Evolutionary conservation across 2,797 vertebrate species (phyloP), one percentile per base, ranked within the genome.

Genomic region (Trematocara caparti): DNA sequence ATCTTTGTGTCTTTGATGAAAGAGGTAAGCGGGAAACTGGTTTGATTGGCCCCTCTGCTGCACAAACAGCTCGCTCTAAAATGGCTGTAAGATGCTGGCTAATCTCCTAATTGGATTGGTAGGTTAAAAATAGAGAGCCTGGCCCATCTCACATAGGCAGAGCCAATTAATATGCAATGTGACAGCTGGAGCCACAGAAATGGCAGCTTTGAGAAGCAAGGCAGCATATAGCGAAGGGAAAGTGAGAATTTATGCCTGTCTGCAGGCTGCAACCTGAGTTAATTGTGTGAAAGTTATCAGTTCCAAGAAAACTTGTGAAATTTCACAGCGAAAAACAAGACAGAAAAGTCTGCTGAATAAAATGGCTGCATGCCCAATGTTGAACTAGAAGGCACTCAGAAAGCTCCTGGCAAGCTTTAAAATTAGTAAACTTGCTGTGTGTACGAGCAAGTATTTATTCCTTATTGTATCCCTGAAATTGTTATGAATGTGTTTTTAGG

Each of bases 61-160:
- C 84, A 91, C 83, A 80, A 93, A 96, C 92, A 93, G 91, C 93
- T 95, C 93, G 59, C 90, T 96, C 87, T 94, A 94, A 97, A 95
- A 95, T 94, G 91, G 94, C 92, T 90, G 88, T 92, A 91, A 96
- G 73, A 94, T 92, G 82, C 92, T 86, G 86, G 92, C 89, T 97
- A 95, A 97, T 95, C 96, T 95, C 86, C 89, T 97, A 96, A 97
- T 96, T 96, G 95, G 96, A 96, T 95, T 91, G 90, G 86, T 92
- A 81, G 83, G 89, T 93, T 95, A 95, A 95, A 96, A 96, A 96
- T 97, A 96, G 95, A 80, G 90, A 77, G 62, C 88, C 92, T 90
- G 93, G 93, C 92, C 91, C 89, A 75, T 82, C 90, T 91, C 80
- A 57, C 86, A 88, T 89, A 92, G 88, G 83, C 91, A 93, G 95